Percentiles rank a stretch among this genome's conserved stretches.
Conservation (phyloP, 2,888 invertebrate species). For the Crioceris asparagi region DNA sequence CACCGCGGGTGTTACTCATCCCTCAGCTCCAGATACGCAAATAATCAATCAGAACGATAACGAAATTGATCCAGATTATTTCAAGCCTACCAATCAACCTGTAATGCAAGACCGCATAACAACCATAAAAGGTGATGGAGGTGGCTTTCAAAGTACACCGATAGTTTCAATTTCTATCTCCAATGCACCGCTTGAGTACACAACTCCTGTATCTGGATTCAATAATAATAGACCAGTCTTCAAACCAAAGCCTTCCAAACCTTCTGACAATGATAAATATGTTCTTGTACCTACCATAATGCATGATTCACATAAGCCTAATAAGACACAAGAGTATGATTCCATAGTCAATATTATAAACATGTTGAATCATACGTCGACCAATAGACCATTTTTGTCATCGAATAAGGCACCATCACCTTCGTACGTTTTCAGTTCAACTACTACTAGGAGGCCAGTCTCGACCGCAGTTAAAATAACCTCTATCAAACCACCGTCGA, state of each 20-base stretch:
- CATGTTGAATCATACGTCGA: conserved; percentile 45
- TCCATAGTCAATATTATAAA: conserved; percentile 52
- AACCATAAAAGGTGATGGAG: conserved; percentile 22
- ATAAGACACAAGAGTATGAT: conserved; percentile 41
- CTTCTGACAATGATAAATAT: conserved; percentile 41
- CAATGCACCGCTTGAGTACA: conserved; percentile 30
- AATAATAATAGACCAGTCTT: conserved; percentile 46
- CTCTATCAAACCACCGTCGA: conserved; percentile 35
- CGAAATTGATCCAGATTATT: conserved; percentile 33
- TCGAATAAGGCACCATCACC: conserved; percentile 37
- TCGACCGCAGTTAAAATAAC: conserved; percentile 7
- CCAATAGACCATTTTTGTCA: conserved; percentile 26
- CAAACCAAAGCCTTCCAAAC: conserved; percentile 24
- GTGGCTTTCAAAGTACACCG: conserved; percentile 24
- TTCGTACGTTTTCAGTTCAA: conserved; percentile 34
- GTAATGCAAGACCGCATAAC: conserved; percentile 27
- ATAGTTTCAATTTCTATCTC: conserved; percentile 32
- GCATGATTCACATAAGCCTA: conserved; percentile 27
- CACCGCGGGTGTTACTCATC: conserved; percentile 33
- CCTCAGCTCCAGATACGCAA: conserved; percentile 48
- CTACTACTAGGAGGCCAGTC: conserved; percentile 6
- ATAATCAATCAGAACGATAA: conserved; percentile 48
- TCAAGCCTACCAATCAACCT: conserved; percentile 22
- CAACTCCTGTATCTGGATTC: conserved; percentile 24
- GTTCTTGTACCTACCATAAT: conserved; percentile 47